Percentiles rank a stretch among this genome's conserved stretches.
Conservation (phyloP, 2,888 invertebrate genomes). For the Hypsopygia costalis region DNA sequence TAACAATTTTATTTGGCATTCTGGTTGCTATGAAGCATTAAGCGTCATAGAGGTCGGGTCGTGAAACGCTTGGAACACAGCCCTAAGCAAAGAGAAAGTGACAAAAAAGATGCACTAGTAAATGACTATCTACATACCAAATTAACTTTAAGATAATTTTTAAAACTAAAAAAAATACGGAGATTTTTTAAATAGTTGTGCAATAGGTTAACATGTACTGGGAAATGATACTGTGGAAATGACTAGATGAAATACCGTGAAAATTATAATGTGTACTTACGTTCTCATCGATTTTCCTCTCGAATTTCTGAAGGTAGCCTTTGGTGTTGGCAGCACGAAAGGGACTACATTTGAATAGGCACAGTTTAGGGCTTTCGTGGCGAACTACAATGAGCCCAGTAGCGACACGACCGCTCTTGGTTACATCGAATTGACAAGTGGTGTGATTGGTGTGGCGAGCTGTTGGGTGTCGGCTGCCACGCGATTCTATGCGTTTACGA, state of each 20-base stretch:
- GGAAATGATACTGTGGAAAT: slow-evolving; percentile 19
- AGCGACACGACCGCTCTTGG: slow-evolving; percentile 65
- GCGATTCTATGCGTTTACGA: not conserved
- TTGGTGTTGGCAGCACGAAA: slow-evolving; percentile 54
- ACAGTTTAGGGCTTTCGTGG: slow-evolving; percentile 72
- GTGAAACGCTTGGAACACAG: slow-evolving; percentile 2
- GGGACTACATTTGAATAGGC: slow-evolving; percentile 79
- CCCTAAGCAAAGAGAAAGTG: slow-evolving; percentile 28
- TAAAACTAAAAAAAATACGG: no score
- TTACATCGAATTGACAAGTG: slow-evolving; percentile 71
- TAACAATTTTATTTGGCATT: not conserved
- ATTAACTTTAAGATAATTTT: slow-evolving; percentile 2
- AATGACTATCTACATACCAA: not conserved
- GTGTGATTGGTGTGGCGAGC: slow-evolving; percentile 16
- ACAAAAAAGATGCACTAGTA: slow-evolving; percentile 18
- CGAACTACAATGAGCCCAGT: slow-evolving; percentile 77
- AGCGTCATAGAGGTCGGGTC: slow-evolving; percentile 16
- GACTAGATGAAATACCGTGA: slow-evolving; percentile 15
- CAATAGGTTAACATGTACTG: slow-evolving; percentile 33
- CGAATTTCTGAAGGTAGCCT: slow-evolving; percentile 56
- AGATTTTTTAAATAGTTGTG: slow-evolving; percentile 35
- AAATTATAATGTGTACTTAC: slow-evolving; percentile 46
- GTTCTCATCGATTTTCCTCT: slow-evolving; percentile 74
- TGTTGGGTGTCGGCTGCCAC: slow-evolving; percentile 12
- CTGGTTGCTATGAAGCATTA: slow-evolving; percentile 4